Conservation (phyloP, 2,888 invertebrate species). For the Cecidostiba fungosa region DNA sequence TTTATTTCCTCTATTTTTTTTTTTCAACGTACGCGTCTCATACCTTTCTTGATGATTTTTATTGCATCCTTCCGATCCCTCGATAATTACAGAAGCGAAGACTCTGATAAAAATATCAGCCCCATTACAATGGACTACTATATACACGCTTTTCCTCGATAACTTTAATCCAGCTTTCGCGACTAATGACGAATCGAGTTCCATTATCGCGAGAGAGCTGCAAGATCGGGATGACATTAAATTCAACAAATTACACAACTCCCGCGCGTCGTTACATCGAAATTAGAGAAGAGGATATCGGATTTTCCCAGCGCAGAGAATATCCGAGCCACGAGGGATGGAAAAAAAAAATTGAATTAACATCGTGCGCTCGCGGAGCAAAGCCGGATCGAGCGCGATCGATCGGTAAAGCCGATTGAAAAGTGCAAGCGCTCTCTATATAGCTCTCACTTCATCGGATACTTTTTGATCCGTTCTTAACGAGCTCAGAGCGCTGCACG, state of each 20-base stretch:
- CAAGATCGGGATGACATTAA: neutral
- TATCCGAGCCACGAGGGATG: constrained; percentile 1
- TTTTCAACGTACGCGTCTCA: too few species aligned
- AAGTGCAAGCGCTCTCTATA: constrained; percentile 11
- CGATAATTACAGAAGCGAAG: too few species aligned
- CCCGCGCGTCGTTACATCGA: neutral
- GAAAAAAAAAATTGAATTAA: constrained; percentile 42
- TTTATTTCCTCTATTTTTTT: too few species aligned
- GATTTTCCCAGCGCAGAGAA: neutral
- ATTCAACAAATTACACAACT: neutral
- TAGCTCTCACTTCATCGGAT: neutral
- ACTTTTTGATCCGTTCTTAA: constrained; percentile 55
- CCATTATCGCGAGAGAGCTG: neutral
- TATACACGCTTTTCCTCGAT: neutral
- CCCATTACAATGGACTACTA: neutral
- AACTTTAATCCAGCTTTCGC: neutral
- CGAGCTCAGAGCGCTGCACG: constrained; percentile 42
- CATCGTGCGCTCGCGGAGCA: neutral
- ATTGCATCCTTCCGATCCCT: too few species aligned
- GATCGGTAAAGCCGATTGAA: constrained; percentile 46
- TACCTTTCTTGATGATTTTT: too few species aligned
- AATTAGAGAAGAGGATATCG: constrained; percentile 36
- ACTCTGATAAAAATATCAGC: neutral
- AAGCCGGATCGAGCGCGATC: constrained; percentile 35
- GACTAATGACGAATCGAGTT: neutral